Evolutionary conservation across 2,888 invertebrate species (phyloP), one percentile per base, ranked within the genome.

Genomic region (Eristalis tenax): DNA sequence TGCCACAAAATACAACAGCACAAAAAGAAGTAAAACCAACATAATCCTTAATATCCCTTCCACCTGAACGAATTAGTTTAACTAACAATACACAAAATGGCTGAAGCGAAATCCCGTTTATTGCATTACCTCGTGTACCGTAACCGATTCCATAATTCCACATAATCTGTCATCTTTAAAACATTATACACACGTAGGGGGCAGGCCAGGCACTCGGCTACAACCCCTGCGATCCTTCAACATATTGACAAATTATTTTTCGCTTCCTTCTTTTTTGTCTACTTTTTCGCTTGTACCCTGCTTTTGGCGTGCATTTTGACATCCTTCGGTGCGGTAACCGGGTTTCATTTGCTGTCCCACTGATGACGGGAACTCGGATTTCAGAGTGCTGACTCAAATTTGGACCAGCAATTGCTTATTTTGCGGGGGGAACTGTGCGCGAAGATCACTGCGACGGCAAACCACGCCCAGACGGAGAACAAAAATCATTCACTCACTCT

Each of bases 111-210:
- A 81, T 71, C 84, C 81, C 22, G 73, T 68, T 74, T 81, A 84
- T 80, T 71, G 71, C 66, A 66, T 71, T 80, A 70, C 66, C 68
- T 76, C 63, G 70, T 71, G 76, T 76, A 68, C 71, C 81, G 68
- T 63, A 80, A 81, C 84, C 70, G 76, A 75, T 70, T 64, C 69
- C 35, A 70, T 79, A 65, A 79, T 79, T 80, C 75, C 68, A 76
- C 66, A 76, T 76, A 84, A 81, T 84, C 80, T 59, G 71, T 71
- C 70, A 75, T 80, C 70, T 71, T 71, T 80, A 66, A 84, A 84
- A 80, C 38, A 70, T 59, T 40, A 28, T 18, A 50, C 40, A 63
- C 65, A 26, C 15, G 28, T 50, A 50, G 28, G 18, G 63, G 10
- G 10, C 18, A 28, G 10, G 15, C 6, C 18, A 50, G 18, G 18